Percentiles rank a stretch among this genome's conserved stretches.
Conservation (phyloP, 2,888 invertebrate species). For the Ellobium chinense region DNA sequence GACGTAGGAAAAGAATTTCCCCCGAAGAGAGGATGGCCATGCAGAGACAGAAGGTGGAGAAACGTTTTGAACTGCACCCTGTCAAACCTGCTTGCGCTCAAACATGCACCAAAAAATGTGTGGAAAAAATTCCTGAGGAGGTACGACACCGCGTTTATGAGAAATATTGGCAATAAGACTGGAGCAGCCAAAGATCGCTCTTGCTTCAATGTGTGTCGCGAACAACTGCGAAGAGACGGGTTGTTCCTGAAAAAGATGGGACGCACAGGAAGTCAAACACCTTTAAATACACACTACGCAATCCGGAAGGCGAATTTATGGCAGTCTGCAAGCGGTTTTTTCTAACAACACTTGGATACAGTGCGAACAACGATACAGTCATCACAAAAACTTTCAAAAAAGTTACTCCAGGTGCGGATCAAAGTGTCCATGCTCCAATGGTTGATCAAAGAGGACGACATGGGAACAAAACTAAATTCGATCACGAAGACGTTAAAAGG, state of each 20-base stretch:
- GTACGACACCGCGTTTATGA: neutral
- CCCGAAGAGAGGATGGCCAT: neutral
- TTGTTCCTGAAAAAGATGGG: neutral
- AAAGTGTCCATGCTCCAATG: neutral
- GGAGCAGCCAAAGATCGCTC: neutral
- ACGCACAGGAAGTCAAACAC: neutral
- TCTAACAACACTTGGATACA: neutral
- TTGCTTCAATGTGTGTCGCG: neutral
- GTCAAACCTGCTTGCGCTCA: neutral
- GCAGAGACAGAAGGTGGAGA: neutral
- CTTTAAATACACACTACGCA: neutral
- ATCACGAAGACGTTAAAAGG: neutral
- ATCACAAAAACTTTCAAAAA: neutral
- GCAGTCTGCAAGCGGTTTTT: neutral
- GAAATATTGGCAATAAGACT: neutral
- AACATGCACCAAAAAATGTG: neutral
- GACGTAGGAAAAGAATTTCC: neutral
- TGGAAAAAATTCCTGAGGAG: neutral
- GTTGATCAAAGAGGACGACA: neutral
- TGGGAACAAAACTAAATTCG: neutral
- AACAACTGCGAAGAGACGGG: neutral
- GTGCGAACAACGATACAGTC: neutral
- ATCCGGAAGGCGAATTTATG: neutral
- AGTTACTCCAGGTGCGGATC: neutral
- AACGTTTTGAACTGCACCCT: neutral